A percentile compares a stretch with the other conserved stretches of the same genome.
Conservation (phyloP, 1,140 invertebrate genomes). For the Drosophila guanche region DNA sequence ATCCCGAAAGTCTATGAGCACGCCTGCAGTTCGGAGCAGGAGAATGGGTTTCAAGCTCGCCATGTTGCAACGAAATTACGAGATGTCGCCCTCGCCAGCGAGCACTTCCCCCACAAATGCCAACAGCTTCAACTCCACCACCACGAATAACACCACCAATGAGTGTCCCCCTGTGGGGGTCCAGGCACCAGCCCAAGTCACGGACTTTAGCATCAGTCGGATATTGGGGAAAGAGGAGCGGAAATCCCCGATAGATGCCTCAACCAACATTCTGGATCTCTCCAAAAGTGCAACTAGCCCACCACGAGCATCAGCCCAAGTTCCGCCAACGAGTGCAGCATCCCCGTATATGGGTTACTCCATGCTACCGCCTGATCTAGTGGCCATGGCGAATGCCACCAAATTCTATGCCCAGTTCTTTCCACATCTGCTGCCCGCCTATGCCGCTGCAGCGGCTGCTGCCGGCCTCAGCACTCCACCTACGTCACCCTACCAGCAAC, state of each 20-base stretch:
- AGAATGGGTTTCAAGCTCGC: slow-evolving; percentile 81
- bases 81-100: slow-evolving; percentile 59
- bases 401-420: slow-evolving; percentile 82
- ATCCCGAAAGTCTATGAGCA: slow-evolving; percentile 47
- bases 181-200: slow-evolving; percentile 50
- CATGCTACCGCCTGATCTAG: slow-evolving; percentile 64
- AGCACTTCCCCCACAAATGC: slow-evolving; percentile 33
- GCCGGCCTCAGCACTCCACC: slow-evolving; percentile 61
- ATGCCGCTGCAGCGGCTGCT: slow-evolving; percentile 65
- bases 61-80: slow-evolving; percentile 74
- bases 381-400: slow-evolving; percentile 78
- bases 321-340: background rate
- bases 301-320: slow-evolving; percentile 1
- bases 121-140: slow-evolving; percentile 1
- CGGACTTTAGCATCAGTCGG: slow-evolving; percentile 80
- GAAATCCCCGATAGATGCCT: slow-evolving; percentile 7
- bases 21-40: slow-evolving; percentile 11
- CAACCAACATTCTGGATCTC: slow-evolving; percentile 68
- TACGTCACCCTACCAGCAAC: slow-evolving; percentile 62
- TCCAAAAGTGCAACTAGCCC: slow-evolving; percentile 53
- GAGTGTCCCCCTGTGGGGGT: slow-evolving; percentile 13
- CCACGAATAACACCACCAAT: slow-evolving; percentile 11
- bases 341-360: slow-evolving; percentile 39
- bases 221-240: slow-evolving; percentile 73
- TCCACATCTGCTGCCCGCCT: slow-evolving; percentile 69